Conservation (phyloP, 2,888 invertebrate genomes). For the Sarcophaga variegata region DNA sequence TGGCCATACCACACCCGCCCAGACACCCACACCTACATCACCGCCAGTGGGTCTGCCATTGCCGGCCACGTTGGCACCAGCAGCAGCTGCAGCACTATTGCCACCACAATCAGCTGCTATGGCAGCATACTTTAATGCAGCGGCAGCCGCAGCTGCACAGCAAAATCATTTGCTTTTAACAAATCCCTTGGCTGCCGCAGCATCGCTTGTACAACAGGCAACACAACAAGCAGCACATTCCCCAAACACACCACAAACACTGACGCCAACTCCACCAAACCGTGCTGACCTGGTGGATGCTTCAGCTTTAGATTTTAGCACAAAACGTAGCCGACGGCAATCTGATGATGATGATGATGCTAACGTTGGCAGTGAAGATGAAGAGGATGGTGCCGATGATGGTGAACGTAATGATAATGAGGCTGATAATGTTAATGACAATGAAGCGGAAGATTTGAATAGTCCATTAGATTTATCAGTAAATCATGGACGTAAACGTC, state of each 20-base stretch:
- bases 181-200: conserved; percentile 88
- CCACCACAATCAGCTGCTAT: conserved; percentile 92
- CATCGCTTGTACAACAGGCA: conserved; percentile 83
- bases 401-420: conserved; percentile 66
- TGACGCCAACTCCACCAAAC: conserved; percentile 79
- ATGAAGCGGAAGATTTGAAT: conserved; percentile 71
- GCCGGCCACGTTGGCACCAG: conserved; percentile 87
- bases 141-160: conserved; percentile 87
- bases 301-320: conserved; percentile 91
- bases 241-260: conserved; percentile 82
- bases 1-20: conserved; percentile 82
- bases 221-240: conserved; percentile 76
- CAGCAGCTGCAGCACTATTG: conserved; percentile 85
- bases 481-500: conserved; percentile 87
- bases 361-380: conserved; percentile 77
- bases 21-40: conserved; percentile 84
- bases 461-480: conserved; percentile 91
- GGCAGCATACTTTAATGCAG: conserved; percentile 89
- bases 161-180: conserved; percentile 89
- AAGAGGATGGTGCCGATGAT: conserved; percentile 57
- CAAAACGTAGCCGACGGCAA: conserved; percentile 85
- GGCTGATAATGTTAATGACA: conserved; percentile 66
- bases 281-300: conserved; percentile 82
- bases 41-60: conserved; percentile 86
- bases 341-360: conserved; percentile 79